Percentiles rank a stretch among this genome's conserved stretches.
phyloP scores from a whole-genome alignment of 2,888 invertebrate genomes.

The Ennomos erosarius region DNA sequence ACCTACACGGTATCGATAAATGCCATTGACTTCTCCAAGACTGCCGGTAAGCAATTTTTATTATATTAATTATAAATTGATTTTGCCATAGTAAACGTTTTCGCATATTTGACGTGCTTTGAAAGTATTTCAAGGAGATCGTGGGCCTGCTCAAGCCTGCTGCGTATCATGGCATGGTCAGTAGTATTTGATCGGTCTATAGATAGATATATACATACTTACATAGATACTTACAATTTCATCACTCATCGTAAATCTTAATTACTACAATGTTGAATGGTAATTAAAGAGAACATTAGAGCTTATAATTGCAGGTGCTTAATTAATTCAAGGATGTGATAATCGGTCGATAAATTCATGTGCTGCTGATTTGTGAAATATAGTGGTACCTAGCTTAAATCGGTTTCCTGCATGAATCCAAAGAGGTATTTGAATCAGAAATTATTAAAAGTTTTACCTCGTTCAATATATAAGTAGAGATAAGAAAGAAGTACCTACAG shows the following conservation, averaged over 20 bases:
- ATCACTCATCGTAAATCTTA: constrained; percentile 37
- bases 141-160: constrained; percentile 44
- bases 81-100: constrained; percentile 73
- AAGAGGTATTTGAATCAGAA: no score
- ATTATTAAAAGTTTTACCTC: constrained; percentile 3
- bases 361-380: not conserved
- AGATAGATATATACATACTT: constrained; percentile 25
- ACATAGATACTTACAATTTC: constrained; percentile 49
- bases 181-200: constrained; percentile 50
- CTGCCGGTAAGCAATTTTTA: constrained; percentile 65
- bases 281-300: constrained; percentile 23
- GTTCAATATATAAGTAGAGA: not conserved
- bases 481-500: not conserved
- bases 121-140: constrained; percentile 85
- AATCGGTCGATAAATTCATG: constrained; percentile 4
- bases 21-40: constrained; percentile 35
- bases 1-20: constrained; percentile 19
- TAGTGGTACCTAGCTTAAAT: not conserved
- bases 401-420: constrained; percentile 11
- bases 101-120: constrained; percentile 77
- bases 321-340: constrained; percentile 21
- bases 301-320: constrained; percentile 11
- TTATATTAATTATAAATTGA: constrained; percentile 64
- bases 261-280: constrained; percentile 21
- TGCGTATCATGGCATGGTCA: constrained; percentile 53